A percentile compares a stretch with the other conserved stretches of the same genome.
Evolutionary conservation across 1,140 invertebrate genomes (phyloP).

Genomic region (Dinothrombium tinctorium): DNA sequence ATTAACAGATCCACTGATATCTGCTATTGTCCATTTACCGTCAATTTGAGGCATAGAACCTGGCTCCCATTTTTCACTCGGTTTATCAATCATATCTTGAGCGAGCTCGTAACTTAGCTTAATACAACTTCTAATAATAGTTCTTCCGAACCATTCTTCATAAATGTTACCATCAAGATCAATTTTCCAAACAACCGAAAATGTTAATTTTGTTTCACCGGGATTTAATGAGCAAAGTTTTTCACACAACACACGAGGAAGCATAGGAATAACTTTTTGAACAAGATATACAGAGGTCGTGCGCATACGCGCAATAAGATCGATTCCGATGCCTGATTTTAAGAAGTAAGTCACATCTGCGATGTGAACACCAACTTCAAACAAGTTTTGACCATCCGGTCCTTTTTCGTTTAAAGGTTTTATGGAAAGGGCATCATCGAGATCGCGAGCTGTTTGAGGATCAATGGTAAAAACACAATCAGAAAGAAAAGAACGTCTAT

Average conservation of each 20-base stretch:
- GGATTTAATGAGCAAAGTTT: constrained; percentile 61
- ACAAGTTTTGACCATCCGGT: constrained; percentile 12
- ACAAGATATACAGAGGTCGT: constrained; percentile 68
- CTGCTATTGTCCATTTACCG: constrained; percentile 28
- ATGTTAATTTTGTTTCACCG: constrained; percentile 46
- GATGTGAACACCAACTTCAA: constrained; percentile 68
- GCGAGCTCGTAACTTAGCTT: constrained; percentile 75
- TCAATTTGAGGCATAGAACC: constrained; percentile 35
- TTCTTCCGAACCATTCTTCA: constrained; percentile 47
- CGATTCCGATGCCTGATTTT: constrained; percentile 37
- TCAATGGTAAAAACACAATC: constrained; percentile 77
- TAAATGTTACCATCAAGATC: constrained; percentile 32
- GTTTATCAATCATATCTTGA: constrained; percentile 48
- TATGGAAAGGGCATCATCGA: constrained; percentile 80
- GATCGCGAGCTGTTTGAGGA: constrained; percentile 62
- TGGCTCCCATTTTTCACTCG: constrained; percentile 24
- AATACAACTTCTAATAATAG: constrained; percentile 58
- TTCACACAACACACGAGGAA: constrained; percentile 55
- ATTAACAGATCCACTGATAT: constrained; percentile 36
- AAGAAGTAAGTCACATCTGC: constrained; percentile 55
- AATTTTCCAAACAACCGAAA: constrained; percentile 71
- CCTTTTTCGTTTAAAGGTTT: constrained; percentile 38
- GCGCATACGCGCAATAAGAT: constrained; percentile 41
- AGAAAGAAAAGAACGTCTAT: constrained; percentile 45
- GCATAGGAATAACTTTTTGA: constrained; percentile 69